Evolutionary conservation across 2,113 vertebrate genomes (phyloP), one percentile per base, ranked within the genome.

Genomic region (Vulpes vulpes): DNA sequence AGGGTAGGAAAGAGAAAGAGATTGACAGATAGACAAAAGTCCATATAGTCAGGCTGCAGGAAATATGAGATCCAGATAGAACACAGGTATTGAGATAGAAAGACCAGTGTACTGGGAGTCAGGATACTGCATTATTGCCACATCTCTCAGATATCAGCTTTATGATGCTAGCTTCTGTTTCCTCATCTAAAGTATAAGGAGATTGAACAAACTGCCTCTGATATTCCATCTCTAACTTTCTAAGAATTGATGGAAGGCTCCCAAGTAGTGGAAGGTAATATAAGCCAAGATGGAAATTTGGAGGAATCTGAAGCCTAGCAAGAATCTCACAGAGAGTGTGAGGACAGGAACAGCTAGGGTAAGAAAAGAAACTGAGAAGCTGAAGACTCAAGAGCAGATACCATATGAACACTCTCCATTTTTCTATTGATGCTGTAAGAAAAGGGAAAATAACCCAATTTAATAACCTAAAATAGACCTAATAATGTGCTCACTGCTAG

Each of bases 191-290:
- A 53, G 11, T 43, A 85, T 38, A 69, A 76, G 43, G 11, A 74
- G n/a, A 81, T 11, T 71, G 60, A 95, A 89, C 22, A 95, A 76
- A 78, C 17, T 78, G 53, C 23, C 55, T 95, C 49, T 90, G 83
- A 86, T 85, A 91, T 57, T 91, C 65, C 57, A 89, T 78, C 88
- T 94, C 91, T 93, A 78, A 90, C 74, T 96, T 92, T 96, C 94
- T 96, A 65, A 73, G 83, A 95, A 82, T 65, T 14, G 27, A 38
- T 95, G 85, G 62, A 94, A 87, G 76, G 30, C 57, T 89, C 76
- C 84, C 12, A 90, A 57, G 65, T 78, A 19, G 43, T 30, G 1
- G 53, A 94, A 93, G n/a, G 27, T 87, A 76, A 90, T 74, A 90
- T 16, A 89, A 95, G 55, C 67, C 76, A 90, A 95, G 53, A 92